Evolutionary conservation across 1,140 invertebrate genomes (phyloP).

Genomic region (Magallana ariakensis): DNA sequence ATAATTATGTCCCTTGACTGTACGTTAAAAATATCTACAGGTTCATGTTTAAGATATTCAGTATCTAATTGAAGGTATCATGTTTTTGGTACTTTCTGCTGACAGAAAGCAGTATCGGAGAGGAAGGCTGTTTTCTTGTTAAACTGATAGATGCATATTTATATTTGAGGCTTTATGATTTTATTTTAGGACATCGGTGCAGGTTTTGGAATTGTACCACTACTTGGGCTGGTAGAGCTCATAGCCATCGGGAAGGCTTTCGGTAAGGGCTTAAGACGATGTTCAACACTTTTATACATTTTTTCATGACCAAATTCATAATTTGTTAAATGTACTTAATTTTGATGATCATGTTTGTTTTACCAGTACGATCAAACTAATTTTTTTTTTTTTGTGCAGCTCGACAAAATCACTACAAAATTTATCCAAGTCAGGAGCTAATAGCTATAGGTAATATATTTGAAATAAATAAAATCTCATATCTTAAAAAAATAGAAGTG

Average conservation of each 20-base stretch:
- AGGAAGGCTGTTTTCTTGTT: no score
- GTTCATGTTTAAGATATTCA: no score
- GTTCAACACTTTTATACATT: no score
- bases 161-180: background rate
- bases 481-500: background rate
- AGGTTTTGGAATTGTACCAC: slow-evolving; percentile 76
- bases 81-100: no score
- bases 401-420: slow-evolving; percentile 77
- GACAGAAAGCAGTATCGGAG: no score
- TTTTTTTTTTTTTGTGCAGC: slow-evolving; percentile 68
- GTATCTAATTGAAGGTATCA: no score
- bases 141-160: background rate
- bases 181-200: slow-evolving; percentile 75
- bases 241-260: slow-evolving; percentile 80
- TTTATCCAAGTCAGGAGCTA: slow-evolving; percentile 78
- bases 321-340: background rate
- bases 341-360: no score
- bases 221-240: slow-evolving; percentile 77
- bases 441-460: slow-evolving; percentile 74
- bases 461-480: background rate
- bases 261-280: slow-evolving; percentile 69
- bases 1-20: no score
- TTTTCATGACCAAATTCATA: no score
- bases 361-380: no score
- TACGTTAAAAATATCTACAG: no score